Conservation (phyloP, 2,888 invertebrate species). For the Troides helena region DNA sequence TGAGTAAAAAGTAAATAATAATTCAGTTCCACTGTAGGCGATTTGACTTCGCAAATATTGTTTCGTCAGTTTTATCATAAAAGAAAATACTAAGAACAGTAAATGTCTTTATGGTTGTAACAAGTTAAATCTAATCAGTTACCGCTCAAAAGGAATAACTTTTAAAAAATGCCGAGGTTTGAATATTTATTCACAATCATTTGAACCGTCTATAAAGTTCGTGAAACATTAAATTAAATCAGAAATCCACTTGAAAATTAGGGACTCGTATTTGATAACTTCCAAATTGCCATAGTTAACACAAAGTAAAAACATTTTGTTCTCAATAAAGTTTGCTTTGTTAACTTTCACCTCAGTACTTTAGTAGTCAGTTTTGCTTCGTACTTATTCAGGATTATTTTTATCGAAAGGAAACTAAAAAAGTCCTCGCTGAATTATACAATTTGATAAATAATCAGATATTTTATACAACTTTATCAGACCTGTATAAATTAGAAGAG, state of each 20-base stretch:
- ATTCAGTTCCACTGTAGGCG: no score
- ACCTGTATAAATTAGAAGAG: no score
- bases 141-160: slow-evolving; percentile 5
- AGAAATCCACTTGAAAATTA: slow-evolving; percentile 63
- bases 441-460: no score
- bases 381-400: not conserved
- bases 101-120: no score
- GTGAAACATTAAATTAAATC: slow-evolving; percentile 68
- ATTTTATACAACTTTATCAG: no score
- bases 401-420: not conserved
- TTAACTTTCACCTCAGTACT: slow-evolving; percentile 42
- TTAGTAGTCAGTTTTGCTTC: slow-evolving; percentile 31
- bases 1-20: no score
- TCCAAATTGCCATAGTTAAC: slow-evolving; percentile 67
- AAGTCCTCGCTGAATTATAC: not conserved
- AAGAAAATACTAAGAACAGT: no score
- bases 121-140: not conserved
- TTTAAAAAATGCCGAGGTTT: slow-evolving; percentile 46
- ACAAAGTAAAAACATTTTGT: slow-evolving; percentile 56
- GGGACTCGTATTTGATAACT: slow-evolving; percentile 61
- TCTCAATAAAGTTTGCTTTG: slow-evolving; percentile 44
- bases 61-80: no score
- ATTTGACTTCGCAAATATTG: no score
- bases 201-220: slow-evolving; percentile 56
- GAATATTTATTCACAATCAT: slow-evolving; percentile 54